phyloP scores from a whole-genome alignment of 2,797 vertebrate species.

The Arctocebus calabarensis region DNA sequence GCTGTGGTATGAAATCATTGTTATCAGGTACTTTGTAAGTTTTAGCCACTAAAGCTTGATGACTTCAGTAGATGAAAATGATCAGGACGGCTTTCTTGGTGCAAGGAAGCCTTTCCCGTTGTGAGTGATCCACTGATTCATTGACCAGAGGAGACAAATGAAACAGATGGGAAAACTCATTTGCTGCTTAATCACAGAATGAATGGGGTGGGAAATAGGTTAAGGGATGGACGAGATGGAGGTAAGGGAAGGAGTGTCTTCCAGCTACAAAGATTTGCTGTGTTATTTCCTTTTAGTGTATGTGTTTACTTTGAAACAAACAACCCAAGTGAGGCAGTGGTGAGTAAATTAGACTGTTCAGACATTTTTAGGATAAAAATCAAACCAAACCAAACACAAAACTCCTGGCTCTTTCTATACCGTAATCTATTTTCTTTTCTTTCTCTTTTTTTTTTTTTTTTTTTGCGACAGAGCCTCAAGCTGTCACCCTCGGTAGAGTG shows the following conservation, averaged over 20 bases:
- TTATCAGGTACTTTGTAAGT: constrained; percentile 1
- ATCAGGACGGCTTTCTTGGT: constrained; percentile 56
- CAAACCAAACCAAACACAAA: neutral
- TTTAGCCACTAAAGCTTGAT: neutral
- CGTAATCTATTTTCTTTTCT: neutral
- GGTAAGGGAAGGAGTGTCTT: constrained; percentile 30
- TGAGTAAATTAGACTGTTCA: constrained; percentile 17
- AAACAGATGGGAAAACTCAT: constrained; percentile 64
- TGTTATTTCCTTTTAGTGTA: neutral
- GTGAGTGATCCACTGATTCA: constrained; percentile 47
- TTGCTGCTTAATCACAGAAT: constrained; percentile 56
- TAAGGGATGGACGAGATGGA: neutral
- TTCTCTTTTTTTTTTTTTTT: neutral
- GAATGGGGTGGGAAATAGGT: constrained; percentile 50
- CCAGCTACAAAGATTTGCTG: constrained; percentile 29
- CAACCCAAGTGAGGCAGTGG: constrained; percentile 2
- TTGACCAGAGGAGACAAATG: neutral
- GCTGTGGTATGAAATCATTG: neutral
- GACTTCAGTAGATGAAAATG: constrained; percentile 52
- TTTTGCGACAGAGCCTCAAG: too few relatives aligned
- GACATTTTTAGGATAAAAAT: constrained; percentile 39
- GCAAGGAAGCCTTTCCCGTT: constrained; percentile 23
- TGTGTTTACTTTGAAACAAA: constrained; percentile 51
- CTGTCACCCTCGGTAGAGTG: too few relatives aligned
- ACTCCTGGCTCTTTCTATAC: neutral